Base-by-base conservation (phyloP, 2,888 invertebrate genomes). In the Adineta ricciae region DNA sequence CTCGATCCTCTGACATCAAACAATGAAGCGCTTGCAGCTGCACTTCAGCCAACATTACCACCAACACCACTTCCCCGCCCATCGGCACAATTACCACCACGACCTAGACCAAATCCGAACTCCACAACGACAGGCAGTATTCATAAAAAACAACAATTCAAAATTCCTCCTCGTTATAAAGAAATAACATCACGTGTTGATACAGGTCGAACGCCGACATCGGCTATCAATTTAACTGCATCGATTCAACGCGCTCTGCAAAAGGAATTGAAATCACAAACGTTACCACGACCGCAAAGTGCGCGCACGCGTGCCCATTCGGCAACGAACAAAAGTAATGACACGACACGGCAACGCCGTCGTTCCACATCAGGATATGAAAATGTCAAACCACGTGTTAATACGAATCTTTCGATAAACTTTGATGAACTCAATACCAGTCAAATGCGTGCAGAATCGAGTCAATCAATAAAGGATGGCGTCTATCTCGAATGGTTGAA, bases 381-480 rank as follows among this genome's bases (percentile, higher is more conserved):
- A 41, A 21, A 78, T 78, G 78, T 78, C n/a, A 24, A 41, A 78
- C 78, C 78, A 41, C 78, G 78, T 78, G 14, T 78, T 0, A 78
- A 78, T 41, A 78, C 78, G 19, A 78, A 78, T 78, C 41, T 41
- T 41, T 78, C 78, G 24, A 78, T 78, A 41, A 78, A 78, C 41
- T 78, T 78, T 32, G 78, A 78, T 78, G 78, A 78, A 41, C 14
- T 78, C 7, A n/a, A 78, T 41, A 41, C 78, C 24, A 78, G 41
- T 78, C 38, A n/a, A 41, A 41, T n/a, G 8, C 78, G 41, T 3
- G 41, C 24, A 9, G 41, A 78, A 11, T 78, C 78, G n/a, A 41
- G 41, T 41, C 78, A 78, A 78, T 41, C 78, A 24, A 78, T 78
- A 41, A 41, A 41, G 14, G 78, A 78, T 38, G n/a, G 24, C 41